Evolutionary conservation across 1,140 invertebrate genomes (phyloP).

Genomic region (Antheraea mylitta): DNA sequence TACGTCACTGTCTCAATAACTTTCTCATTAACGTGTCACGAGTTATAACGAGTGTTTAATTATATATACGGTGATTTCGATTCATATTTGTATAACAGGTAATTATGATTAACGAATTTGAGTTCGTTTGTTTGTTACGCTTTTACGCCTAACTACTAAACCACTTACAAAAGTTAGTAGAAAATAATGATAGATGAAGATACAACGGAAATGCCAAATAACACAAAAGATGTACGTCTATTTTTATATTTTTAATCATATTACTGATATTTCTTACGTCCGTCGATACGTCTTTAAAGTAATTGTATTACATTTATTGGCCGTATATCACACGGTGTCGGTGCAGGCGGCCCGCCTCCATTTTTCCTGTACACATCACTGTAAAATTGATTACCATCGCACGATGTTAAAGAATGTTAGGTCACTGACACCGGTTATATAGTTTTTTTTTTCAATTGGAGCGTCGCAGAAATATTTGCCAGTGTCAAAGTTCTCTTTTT

Average conservation of each 20-base stretch:
- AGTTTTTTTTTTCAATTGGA: no score
- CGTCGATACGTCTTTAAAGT: slow-evolving; percentile 36
- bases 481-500: neutral
- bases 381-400: slow-evolving; percentile 45
- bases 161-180: no score
- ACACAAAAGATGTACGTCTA: neutral
- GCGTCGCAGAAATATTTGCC: neutral
- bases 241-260: neutral
- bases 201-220: neutral
- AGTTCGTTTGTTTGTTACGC: no score
- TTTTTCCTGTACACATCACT: slow-evolving; percentile 46
- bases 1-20: no score
- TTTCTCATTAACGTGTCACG: no score
- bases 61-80: no score
- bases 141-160: no score
- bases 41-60: no score
- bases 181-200: no score
- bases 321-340: slow-evolving; percentile 42
- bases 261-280: neutral
- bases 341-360: slow-evolving; percentile 32
- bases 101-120: no score
- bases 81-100: no score
- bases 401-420: neutral
- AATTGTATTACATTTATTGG: slow-evolving; percentile 38
- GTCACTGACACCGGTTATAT: no score